Evolutionary conservation across 1,140 invertebrate species (phyloP).

Genomic region (Apis dorsata): DNA sequence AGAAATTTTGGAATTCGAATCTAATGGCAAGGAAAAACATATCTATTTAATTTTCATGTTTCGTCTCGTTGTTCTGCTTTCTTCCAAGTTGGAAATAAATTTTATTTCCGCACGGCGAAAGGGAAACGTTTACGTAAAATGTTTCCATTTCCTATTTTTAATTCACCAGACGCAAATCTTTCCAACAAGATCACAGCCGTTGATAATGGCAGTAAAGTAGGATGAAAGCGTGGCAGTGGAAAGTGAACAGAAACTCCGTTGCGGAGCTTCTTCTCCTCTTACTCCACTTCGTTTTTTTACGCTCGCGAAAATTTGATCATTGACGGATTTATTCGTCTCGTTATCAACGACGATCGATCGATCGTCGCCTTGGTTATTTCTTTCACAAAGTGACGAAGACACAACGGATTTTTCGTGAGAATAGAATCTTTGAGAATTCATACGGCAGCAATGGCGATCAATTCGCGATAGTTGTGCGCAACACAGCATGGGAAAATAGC

Average conservation of each 20-base stretch:
- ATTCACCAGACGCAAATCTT: constrained; percentile 3
- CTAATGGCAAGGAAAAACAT: neutral
- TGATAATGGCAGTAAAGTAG: constrained; percentile 2
- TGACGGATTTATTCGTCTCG: neutral
- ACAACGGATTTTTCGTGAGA: constrained; percentile 6
- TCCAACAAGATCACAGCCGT: neutral
- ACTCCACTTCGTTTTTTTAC: neutral
- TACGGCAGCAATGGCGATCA: constrained; percentile 40
- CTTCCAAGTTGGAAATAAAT: too few species aligned
- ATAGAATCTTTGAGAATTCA: constrained; percentile 21
- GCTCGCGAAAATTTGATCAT: neutral
- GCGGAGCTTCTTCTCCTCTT: neutral
- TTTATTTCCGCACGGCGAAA: neutral
- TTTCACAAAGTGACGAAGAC: neutral
- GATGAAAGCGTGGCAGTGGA: constrained; percentile 44
- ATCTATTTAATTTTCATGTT: neutral
- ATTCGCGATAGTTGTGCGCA: constrained; percentile 54
- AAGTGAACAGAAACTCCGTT: constrained; percentile 7
- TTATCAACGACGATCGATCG: neutral
- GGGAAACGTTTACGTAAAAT: neutral
- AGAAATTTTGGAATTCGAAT: neutral
- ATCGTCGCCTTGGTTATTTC: neutral
- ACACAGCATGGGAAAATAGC: constrained; percentile 62
- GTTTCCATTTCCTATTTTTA: constrained; percentile 28
- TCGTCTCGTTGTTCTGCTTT: neutral